A percentile compares a stretch with the other conserved stretches of the same genome.
phyloP scores from a whole-genome alignment of 1,140 invertebrate genomes.

The Branchinecta lindahli region DNA sequence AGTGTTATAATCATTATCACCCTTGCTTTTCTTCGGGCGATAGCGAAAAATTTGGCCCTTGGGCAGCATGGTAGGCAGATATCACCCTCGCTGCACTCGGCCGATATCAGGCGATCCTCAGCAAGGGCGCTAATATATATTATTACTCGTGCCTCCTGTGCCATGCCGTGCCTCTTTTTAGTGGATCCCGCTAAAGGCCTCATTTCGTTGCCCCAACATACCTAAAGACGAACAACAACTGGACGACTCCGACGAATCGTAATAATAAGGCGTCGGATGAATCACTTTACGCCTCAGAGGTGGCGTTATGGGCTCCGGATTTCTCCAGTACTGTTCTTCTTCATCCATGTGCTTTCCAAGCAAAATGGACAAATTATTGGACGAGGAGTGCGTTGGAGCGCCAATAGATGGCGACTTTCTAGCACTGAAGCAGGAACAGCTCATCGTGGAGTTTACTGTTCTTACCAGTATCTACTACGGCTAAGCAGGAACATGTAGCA shows the following conservation, averaged over 20 bases:
- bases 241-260: background rate
- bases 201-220: background rate
- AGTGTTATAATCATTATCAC: no score
- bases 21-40: no score
- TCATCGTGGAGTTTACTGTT: background rate
- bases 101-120: no score
- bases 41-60: no score
- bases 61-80: no score
- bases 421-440: background rate
- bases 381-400: background rate
- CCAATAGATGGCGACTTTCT: background rate
- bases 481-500: no score
- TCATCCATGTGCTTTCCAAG: background rate
- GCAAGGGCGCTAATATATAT: no score
- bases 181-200: no score
- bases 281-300: constrained; percentile 11
- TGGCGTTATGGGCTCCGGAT: constrained; percentile 11
- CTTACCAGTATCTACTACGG: background rate
- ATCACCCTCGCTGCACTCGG: no score
- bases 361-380: background rate
- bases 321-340: constrained; percentile 16
- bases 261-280: background rate
- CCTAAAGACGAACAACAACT: background rate
- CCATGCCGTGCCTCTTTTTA: no score
- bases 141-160: no score